A percentile compares a stretch with the other conserved stretches of the same genome.
These are phyloP conservation scores for Drosophila neutralis DNA, from an alignment of 2,888 invertebrate species.

Conservation along the genomic window DNA sequence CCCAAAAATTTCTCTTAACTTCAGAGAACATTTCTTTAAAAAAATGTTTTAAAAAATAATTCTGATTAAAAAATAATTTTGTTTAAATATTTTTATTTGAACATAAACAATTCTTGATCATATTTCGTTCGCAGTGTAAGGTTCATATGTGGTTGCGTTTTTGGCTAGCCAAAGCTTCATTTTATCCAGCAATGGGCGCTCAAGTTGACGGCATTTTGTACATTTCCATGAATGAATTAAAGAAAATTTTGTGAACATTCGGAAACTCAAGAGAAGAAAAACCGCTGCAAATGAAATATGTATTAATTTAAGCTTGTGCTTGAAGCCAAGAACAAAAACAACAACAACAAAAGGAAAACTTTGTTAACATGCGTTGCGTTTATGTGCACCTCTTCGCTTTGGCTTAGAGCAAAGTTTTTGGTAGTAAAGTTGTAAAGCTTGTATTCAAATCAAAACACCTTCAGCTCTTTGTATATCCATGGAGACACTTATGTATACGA, in stretches of 20 bases:
- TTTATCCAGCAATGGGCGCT: conserved; percentile 60
- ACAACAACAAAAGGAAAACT: conserved; percentile 1
- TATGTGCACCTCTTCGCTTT: conserved; percentile 12
- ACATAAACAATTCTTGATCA: not conserved
- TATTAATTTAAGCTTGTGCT: conserved; percentile 27
- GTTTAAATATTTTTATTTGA: not conserved
- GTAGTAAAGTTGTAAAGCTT: conserved; percentile 9
- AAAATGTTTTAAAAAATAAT: not conserved
- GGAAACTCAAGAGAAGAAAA: conserved; percentile 38
- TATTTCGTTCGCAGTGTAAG: not conserved
- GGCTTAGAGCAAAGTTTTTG: conserved; percentile 15
- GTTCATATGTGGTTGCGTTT: conserved; percentile 11
- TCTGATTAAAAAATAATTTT: not conserved
- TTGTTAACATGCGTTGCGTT: conserved; percentile 20
- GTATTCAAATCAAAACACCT: conserved; percentile 14
- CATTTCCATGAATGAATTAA: conserved; percentile 64
- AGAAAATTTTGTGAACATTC: conserved; percentile 37
- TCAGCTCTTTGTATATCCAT: not conserved
- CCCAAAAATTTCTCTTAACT: too few species aligned
- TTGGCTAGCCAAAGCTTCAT: conserved; percentile 46
- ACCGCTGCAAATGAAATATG: conserved; percentile 48
- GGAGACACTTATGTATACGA: not conserved
- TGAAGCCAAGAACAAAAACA: not conserved
- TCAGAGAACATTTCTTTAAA: not conserved
- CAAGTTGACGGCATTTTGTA: conserved; percentile 55